phyloP scores from a whole-genome alignment of 2,113 vertebrate genomes.

The Perognathus longimembris region DNA sequence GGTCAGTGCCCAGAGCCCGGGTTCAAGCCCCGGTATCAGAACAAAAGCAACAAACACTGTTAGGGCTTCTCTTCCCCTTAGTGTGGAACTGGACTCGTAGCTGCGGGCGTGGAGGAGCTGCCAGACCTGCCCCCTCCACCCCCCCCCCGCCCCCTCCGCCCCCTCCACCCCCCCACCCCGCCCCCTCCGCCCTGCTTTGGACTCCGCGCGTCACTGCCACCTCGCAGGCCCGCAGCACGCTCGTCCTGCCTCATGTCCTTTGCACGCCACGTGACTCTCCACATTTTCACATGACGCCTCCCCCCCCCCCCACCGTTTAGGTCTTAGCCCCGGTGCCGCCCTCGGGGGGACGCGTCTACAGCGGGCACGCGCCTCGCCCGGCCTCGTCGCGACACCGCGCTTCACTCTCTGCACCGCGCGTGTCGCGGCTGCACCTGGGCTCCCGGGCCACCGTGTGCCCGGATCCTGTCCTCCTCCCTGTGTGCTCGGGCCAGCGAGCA shows the following conservation, averaged over 20 bases:
- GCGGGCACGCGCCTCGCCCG: background rate
- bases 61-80: background rate
- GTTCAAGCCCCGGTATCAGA: no score
- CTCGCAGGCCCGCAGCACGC: fast-evolving
- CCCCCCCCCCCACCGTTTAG: background rate
- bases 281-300: background rate
- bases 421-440: background rate
- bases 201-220: background rate
- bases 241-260: background rate
- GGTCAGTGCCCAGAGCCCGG: no score
- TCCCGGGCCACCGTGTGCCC: background rate
- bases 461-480: background rate
- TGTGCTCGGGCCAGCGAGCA: background rate
- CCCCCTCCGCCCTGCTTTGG: background rate
- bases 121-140: background rate
- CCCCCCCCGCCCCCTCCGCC: background rate
- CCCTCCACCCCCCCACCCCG: no score
- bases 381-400: background rate
- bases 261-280: background rate
- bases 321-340: background rate
- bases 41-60: no score
- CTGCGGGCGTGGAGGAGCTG: background rate
- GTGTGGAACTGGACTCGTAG: background rate
- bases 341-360: background rate
- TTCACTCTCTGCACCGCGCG: background rate